Evolutionary conservation across 2,888 invertebrate species (phyloP).

Genomic region (Heteromurus nitidus): DNA sequence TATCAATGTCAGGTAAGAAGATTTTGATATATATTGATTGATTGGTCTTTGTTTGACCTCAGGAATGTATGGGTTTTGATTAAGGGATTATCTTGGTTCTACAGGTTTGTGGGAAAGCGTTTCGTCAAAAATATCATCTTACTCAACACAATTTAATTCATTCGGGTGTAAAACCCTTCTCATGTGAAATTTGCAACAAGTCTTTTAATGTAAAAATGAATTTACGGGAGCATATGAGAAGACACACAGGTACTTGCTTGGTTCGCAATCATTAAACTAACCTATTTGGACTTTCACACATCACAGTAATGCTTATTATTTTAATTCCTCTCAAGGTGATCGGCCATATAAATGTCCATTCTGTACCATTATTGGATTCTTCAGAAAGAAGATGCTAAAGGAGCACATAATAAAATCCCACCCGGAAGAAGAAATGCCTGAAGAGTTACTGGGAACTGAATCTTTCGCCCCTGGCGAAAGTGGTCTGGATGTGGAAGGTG

Average conservation of each 20-base stretch:
- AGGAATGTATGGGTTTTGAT: too few species aligned
- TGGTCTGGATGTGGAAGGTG: slow-evolving; percentile 19
- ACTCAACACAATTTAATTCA: slow-evolving; percentile 72
- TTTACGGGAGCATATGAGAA: slow-evolving; percentile 71
- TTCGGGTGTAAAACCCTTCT: slow-evolving; percentile 70
- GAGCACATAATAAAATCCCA: slow-evolving; percentile 70
- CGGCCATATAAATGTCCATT: slow-evolving; percentile 71
- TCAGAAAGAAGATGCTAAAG: slow-evolving; percentile 71
- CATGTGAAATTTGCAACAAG: slow-evolving; percentile 70
- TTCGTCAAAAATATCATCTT: slow-evolving; percentile 72
- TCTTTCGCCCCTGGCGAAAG: slow-evolving; percentile 24
- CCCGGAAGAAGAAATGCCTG: slow-evolving; percentile 69
- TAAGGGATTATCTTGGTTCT: background rate
- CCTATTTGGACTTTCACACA: too few species aligned
- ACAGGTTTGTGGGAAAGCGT: slow-evolving; percentile 69
- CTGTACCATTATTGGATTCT: slow-evolving; percentile 69
- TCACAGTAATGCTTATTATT: background rate
- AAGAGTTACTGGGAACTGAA: slow-evolving; percentile 63
- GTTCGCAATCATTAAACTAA: background rate
- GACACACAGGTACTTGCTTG: slow-evolving; percentile 63
- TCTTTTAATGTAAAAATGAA: slow-evolving; percentile 73
- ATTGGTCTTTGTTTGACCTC: background rate
- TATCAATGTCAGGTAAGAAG: slow-evolving; percentile 67
- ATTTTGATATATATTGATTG: too few species aligned
- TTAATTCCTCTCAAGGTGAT: slow-evolving; percentile 53